Percentiles rank a stretch among this genome's conserved stretches.
These are phyloP conservation scores for Drosophila leontia DNA, from an alignment of 1,140 invertebrate genomes.

Conservation along the genomic window DNA sequence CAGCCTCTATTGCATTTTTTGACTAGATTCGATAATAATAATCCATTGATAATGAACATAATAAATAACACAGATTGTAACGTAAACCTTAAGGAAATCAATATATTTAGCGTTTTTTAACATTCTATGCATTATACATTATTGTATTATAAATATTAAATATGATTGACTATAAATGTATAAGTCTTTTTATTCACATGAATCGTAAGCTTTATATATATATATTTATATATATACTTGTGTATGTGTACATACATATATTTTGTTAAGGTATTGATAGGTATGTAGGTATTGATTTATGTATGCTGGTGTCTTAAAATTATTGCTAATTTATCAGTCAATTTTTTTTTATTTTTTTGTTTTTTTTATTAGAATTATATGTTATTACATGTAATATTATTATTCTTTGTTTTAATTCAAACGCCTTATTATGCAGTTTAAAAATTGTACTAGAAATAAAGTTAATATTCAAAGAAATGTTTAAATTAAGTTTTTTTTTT, in stretches of 20 bases:
- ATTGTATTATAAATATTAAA: conserved; percentile 41
- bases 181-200: conserved; percentile 79
- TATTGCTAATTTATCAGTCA: conserved; percentile 72
- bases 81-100: conserved; percentile 4
- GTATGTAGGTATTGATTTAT: neutral
- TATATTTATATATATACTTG: neutral
- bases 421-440: neutral
- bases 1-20: conserved; percentile 21
- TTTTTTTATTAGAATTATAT: conserved; percentile 32
- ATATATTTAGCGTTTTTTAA: conserved; percentile 26
- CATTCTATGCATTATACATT: conserved; percentile 34
- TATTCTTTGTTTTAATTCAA: conserved; percentile 2
- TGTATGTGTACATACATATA: neutral
- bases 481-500: neutral
- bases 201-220: conserved; percentile 43
- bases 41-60: conserved; percentile 1
- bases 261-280: conserved; percentile 16
- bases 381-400: neutral
- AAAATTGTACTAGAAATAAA: conserved; percentile 1
- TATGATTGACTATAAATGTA: conserved; percentile 69
- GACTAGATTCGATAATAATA: conserved; percentile 26
- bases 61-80: conserved; percentile 18
- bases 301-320: conserved; percentile 47
- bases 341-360: neutral
- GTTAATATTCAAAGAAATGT: neutral